Evolutionary conservation across 2,888 invertebrate species (phyloP).

Genomic region (Nomada goodeniana): DNA sequence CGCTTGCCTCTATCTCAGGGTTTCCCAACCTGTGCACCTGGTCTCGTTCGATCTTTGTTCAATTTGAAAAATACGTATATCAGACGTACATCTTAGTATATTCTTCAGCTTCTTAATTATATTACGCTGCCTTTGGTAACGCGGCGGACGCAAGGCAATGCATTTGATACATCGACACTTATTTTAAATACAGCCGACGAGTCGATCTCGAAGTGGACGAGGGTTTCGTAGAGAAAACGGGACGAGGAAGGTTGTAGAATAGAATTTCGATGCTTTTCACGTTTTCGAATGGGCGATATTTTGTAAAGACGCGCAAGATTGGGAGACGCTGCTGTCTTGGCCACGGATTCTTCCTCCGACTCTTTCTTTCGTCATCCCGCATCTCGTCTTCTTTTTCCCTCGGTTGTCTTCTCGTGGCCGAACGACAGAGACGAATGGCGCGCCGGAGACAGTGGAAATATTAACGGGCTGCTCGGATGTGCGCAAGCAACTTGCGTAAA

Average conservation of each 20-base stretch:
- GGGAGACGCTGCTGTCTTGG: slow-evolving; percentile 42
- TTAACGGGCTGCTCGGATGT: slow-evolving; percentile 5
- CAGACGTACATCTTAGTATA: neutral
- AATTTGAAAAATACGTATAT: neutral
- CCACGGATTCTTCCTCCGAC: slow-evolving; percentile 40
- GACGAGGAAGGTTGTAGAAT: no score
- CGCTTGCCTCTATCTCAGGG: slow-evolving; percentile 25
- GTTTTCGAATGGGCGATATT: no score
- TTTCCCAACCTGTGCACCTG: slow-evolving; percentile 44
- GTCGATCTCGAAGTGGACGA: no score
- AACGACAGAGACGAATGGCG: slow-evolving; percentile 53
- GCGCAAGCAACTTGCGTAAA: neutral
- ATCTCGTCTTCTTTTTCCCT: slow-evolving; percentile 17
- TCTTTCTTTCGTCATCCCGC: neutral
- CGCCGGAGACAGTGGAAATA: slow-evolving; percentile 16
- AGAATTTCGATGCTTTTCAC: no score
- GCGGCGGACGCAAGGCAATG: neutral
- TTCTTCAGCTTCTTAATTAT: neutral
- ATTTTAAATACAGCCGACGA: neutral
- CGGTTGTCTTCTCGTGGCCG: slow-evolving; percentile 14
- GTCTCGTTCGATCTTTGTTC: neutral
- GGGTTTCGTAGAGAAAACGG: no score
- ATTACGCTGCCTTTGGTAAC: neutral
- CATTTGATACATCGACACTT: neutral
- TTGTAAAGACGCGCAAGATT: slow-evolving; percentile 16